Conservation (phyloP, 2,888 invertebrate species). For the Nasonia oneida region DNA sequence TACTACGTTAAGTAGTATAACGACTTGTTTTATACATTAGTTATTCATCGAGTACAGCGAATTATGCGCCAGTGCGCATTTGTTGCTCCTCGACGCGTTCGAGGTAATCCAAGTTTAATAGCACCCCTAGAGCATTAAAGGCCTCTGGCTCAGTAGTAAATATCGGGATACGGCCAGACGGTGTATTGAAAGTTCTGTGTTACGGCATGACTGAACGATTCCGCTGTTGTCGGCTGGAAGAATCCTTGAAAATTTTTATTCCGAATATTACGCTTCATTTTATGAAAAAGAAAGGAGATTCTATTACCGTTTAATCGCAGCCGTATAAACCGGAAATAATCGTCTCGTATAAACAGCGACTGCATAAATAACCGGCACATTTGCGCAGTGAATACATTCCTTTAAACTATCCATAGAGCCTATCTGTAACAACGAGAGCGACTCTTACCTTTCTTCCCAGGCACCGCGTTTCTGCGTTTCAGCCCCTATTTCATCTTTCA, state of each 20-base stretch:
- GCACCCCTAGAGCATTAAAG: neutral
- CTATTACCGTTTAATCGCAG: neutral
- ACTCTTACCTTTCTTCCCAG: neutral
- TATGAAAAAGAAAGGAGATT: neutral
- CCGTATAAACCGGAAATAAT: neutral
- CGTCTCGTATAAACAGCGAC: neutral
- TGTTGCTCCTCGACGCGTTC: neutral
- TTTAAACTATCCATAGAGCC: neutral
- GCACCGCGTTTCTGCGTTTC: neutral
- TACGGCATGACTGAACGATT: neutral
- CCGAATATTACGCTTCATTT: neutral
- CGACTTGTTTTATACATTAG: no score
- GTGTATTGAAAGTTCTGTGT: neutral
- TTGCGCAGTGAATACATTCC: neutral
- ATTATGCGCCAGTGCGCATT: neutral
- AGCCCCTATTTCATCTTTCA: slow-evolving; percentile 23
- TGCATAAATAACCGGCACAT: neutral
- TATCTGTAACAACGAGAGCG: neutral
- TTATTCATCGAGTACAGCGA: neutral
- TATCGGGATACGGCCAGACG: neutral
- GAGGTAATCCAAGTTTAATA: slow-evolving; percentile 23
- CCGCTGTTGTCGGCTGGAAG: neutral
- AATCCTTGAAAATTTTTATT: neutral
- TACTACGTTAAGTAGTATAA: no score
- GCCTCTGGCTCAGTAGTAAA: slow-evolving; percentile 24